phyloP scores from a whole-genome alignment of 2,888 invertebrate species.

The Orgyia antiqua region DNA sequence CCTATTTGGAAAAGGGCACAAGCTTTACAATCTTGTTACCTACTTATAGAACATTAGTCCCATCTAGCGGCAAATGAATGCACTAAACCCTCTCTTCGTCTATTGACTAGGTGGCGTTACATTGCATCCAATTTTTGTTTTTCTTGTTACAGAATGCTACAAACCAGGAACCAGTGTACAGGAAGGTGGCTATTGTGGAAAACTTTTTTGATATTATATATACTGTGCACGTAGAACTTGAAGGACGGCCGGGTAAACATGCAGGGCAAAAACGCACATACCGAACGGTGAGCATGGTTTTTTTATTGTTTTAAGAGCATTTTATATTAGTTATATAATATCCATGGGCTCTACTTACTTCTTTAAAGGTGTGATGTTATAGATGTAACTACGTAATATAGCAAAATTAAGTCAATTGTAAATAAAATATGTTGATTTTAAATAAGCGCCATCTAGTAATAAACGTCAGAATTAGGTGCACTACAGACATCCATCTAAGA shows the following conservation, averaged over 20 bases:
- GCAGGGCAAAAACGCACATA: slow-evolving; percentile 98
- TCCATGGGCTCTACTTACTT: too few relatives aligned
- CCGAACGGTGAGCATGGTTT: slow-evolving; percentile 86
- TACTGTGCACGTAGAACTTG: slow-evolving; percentile 95
- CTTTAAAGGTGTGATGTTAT: too few relatives aligned
- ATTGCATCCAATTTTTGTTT: not conserved
- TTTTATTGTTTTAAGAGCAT: too few relatives aligned
- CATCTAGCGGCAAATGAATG: slow-evolving; percentile 30
- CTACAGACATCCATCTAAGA: not conserved
- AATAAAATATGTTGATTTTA: too few relatives aligned
- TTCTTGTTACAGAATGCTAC: slow-evolving; percentile 81
- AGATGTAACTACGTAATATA: too few relatives aligned
- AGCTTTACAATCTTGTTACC: too few relatives aligned
- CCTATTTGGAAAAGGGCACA: too few relatives aligned
- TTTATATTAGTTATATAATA: too few relatives aligned
- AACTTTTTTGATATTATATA: slow-evolving; percentile 98
- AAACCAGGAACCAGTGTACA: slow-evolving; percentile 86
- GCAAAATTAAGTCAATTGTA: too few relatives aligned
- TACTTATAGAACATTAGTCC: too few relatives aligned
- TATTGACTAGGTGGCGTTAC: slow-evolving; percentile 31
- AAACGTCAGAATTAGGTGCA: not conserved
- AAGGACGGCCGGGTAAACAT: slow-evolving; percentile 94
- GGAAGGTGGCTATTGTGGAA: slow-evolving; percentile 97
- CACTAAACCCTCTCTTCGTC: slow-evolving; percentile 1
- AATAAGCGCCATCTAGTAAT: slow-evolving; percentile 23